Percentiles rank a stretch among this genome's conserved stretches.
phyloP scores from a whole-genome alignment of 2,113 vertebrate genomes.

The Rhinolophus ferrumequinum region DNA sequence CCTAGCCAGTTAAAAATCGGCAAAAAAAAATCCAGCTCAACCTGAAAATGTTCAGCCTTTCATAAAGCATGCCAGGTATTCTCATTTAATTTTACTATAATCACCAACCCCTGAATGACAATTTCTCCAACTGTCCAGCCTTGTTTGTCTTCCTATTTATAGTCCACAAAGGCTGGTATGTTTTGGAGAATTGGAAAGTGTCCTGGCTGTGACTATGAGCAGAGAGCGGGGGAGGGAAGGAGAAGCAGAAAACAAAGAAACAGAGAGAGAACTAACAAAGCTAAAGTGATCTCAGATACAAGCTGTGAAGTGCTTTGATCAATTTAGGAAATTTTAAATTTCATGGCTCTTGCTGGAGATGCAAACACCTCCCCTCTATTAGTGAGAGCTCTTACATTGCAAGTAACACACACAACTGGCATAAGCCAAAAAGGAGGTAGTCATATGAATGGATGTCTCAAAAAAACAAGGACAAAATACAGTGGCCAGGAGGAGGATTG shows the following conservation, averaged over 20 bases:
- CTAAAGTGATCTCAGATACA: not conserved
- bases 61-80: not conserved
- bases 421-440: not conserved
- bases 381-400: not conserved
- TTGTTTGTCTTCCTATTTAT: conserved; percentile 66
- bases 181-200: conserved; percentile 32
- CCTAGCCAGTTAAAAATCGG: not conserved
- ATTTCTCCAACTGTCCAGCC: conserved; percentile 8
- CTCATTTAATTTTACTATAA: not conserved
- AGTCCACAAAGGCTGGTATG: conserved; percentile 70
- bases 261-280: not conserved
- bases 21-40: not conserved
- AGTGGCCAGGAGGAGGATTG: not conserved
- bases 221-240: not conserved
- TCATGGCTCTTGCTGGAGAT: not conserved
- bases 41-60: not conserved
- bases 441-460: not conserved
- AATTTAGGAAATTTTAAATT: not conserved
- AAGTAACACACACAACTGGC: not conserved
- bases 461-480: not conserved
- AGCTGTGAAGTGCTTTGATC: not conserved
- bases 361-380: not conserved
- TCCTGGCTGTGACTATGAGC: conserved; percentile 34
- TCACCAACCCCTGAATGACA: not conserved
- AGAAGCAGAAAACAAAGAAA: conserved; percentile 42